Evolutionary conservation across 2,888 invertebrate genomes (phyloP), one percentile per base, ranked within the genome.

Genomic region (Catocala sponsa): DNA sequence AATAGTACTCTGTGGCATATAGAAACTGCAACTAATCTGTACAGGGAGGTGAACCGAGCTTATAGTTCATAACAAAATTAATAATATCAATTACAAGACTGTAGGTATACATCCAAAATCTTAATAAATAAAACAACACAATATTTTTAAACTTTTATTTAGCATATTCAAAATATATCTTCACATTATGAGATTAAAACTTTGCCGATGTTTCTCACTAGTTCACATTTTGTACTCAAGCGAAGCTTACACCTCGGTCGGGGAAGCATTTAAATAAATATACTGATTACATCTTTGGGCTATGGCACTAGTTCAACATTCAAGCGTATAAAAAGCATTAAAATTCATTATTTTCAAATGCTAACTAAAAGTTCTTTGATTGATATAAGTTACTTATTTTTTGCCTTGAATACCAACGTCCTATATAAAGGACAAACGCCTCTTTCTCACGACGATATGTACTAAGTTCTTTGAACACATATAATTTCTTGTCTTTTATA

Each of bases 141-240:
- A n/a, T 41, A 13, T 11, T 59, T 64, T 76, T 60, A 13, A 78
- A 72, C 53, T 72, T 76, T 76, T 76, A 88, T 87, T 84, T 84
- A 90, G 91, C 89, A 81, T 91, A 91, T 87, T 89, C 86, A 91
- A 91, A 91, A 91, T 91, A 91, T 89, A 90, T 87, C 87, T 87
- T 86, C 72, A 87, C 79, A 82, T 72, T 82, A 80, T 73, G 81
- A 87, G 82, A 82, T 82, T 84, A 85, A 84, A 85, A 82, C 50
- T 76, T 83, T 81, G 80, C 80, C 68, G 75, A 78, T 80, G 55
- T 70, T 64, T 74, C 71, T 76, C 72, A 77, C 66, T 77, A 81
- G 76, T 84, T 81, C 81, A 85, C 81, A 85, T 79, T 86, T 89
- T 88, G 87, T 88, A 89, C 86, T 85, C 80, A 83, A 86, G 91